Base-by-base conservation (phyloP, 2,888 invertebrate genomes). In the Alcis repandata region DNA sequence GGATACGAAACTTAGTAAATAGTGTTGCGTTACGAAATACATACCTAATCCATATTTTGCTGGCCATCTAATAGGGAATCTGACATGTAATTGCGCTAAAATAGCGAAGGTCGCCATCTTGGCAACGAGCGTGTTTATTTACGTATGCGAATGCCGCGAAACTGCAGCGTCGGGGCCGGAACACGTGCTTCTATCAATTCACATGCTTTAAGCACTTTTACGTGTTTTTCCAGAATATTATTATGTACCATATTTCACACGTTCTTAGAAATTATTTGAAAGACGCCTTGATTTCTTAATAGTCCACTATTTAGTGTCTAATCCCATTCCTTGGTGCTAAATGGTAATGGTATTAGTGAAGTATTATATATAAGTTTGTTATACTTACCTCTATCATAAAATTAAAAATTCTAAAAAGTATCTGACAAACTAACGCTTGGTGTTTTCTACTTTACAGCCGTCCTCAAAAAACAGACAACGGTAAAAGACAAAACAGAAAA, bases 101-200 rank as follows among this genome's bases (percentile, higher is more conserved):
- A 90, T 90, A 91, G 87, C 87, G 91, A 93, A 92, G 93, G 93
- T 85, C 92, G 82, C 84, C 89, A 87, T 91, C 85, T 92, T 93
- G 92, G 92, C 93, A 91, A 75, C 82, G 65, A 79, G 80, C 83
- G 80, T 91, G 90, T 92, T 92, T 93, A 92, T 93, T 93, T 93
- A 91, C 90, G 92, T 86, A 85, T 83, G 80, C 80, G 86, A 87
- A 89, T 90, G 90, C 90, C 87, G 87, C 85, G 85, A 88, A 89
- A 89, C 85, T 90, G 90, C 90, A 91, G 80, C 79, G 80, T 79
- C 83, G 84, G 83, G 84, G 86, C 77, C 84, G 76, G 60, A 78
- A 80, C 89, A 90, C 89, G 87, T 89, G 89, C 81, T 89, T 79
- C 80, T 75, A 85, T 89, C 86, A 85, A 85, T 88, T 84, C 78